Evolutionary conservation across 2,113 vertebrate genomes (phyloP), one percentile per base, ranked within the genome.

Genomic region (Dipodomys stephensi): DNA sequence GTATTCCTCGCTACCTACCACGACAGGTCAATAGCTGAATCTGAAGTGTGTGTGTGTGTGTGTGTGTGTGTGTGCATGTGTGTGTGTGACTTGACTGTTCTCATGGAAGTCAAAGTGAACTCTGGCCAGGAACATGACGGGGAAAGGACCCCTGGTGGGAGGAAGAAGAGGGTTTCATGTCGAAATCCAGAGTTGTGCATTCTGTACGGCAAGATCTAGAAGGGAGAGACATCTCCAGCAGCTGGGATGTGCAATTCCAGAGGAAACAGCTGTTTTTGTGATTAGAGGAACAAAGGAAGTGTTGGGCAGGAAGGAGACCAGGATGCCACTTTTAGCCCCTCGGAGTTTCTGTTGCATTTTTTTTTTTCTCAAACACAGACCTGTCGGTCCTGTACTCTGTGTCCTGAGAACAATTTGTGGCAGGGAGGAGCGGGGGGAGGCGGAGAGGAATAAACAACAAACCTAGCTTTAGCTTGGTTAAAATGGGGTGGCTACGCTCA

Each of bases 191-290:
- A 96, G 96, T 92, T 95, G 96, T 67, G 88, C 94, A 84, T 93
- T 96, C 88, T 96, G 94, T 97, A 93, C 96, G 87, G 94, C 96
- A 97, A 95, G 97, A 95, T 97, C 95, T 89, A 65, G 97, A 94
- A 94, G 88, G 96, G 87, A 97, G 95, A 94, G 92, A 80, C 88
- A 12, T 22, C 49, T 60, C 62, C 91, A 88, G 97, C 98, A 97
- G 95, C 97, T 97, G 98, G 96, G 97, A 96, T 88, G 94, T 97
- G 95, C 62, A 96, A 97, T 96, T 97, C 97, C 97, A 97, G 96
- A 97, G 98, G 98, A 98, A 98, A 98, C 98, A 98, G 98, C 98
- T 98, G 98, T 96, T 96, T 96, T 95, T 68, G 90, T 93, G 97
- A 97, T 97, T 96, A 97, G 46, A 97, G 95, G 97, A 97, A 97